These are phyloP conservation scores for Metacarcinus magister DNA, from an alignment of 2,888 invertebrate species.

Conservation along the genomic window DNA sequence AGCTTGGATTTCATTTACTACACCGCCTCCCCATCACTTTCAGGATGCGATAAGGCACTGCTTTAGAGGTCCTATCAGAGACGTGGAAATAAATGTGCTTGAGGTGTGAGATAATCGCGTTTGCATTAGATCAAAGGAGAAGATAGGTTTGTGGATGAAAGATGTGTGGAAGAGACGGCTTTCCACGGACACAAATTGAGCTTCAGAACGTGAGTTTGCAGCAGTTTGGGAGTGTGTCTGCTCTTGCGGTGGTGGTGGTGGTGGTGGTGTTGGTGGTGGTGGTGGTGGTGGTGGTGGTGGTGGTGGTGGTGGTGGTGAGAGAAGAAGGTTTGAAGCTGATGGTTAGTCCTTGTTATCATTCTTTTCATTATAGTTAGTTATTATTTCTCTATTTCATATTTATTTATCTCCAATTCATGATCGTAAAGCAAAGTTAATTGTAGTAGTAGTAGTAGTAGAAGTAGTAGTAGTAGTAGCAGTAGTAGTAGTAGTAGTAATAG, in stretches of 20 bases:
- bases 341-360: background rate
- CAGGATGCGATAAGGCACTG: background rate
- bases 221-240: background rate
- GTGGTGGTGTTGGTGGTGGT: no score
- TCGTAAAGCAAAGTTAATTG: no score
- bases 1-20: background rate
- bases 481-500: no score
- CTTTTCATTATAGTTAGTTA: no score
- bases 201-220: background rate
- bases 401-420: no score
- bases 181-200: constrained; percentile 21
- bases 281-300: no score
- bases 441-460: no score
- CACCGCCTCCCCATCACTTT: constrained; percentile 26
- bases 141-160: background rate
- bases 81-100: background rate
- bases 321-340: background rate
- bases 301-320: background rate
- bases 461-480: no score
- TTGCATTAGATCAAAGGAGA: constrained; percentile 39
- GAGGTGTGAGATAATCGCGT: background rate
- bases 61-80: background rate
- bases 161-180: background rate
- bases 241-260: no score
- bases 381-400: no score